Percentiles rank a stretch among this genome's conserved stretches.
These are phyloP conservation scores for Salminus brasiliensis DNA, from an alignment of 2,113 vertebrate genomes.

Conservation along the genomic window DNA sequence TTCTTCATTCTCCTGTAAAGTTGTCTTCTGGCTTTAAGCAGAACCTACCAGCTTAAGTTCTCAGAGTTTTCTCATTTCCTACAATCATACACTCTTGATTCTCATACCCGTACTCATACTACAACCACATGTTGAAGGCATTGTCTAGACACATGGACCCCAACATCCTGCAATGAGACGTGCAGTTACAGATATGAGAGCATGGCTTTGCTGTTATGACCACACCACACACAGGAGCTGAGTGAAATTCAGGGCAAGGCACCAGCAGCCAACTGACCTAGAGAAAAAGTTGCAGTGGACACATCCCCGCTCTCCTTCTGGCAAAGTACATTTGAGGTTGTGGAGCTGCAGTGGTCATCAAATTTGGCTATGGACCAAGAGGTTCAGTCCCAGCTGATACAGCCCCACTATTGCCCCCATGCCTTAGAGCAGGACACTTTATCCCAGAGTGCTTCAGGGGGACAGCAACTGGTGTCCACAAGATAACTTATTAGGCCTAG, in stretches of 20 bases:
- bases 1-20: too few species aligned
- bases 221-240: not conserved
- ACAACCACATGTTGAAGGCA: too few species aligned
- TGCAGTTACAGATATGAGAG: not conserved
- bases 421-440: constrained; percentile 20
- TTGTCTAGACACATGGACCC: too few species aligned
- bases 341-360: constrained; percentile 15
- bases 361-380: constrained; percentile 16
- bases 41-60: too few species aligned
- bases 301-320: constrained; percentile 20
- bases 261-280: constrained; percentile 21
- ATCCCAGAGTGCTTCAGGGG: constrained; percentile 19
- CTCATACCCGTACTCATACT: too few species aligned
- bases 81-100: too few species aligned
- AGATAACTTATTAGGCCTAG: constrained; percentile 25
- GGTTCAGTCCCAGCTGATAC: constrained; percentile 27
- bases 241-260: constrained; percentile 2
- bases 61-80: too few species aligned
- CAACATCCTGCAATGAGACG: not conserved
- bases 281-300: not conserved
- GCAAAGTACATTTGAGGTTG: constrained; percentile 33
- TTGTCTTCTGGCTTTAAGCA: too few species aligned
- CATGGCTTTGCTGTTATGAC: constrained; percentile 13
- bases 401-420: not conserved
- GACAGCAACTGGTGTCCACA: constrained; percentile 36